Evolutionary conservation across 2,113 vertebrate genomes (phyloP), one percentile per base, ranked within the genome.

Genomic region (Helogale parvula): DNA sequence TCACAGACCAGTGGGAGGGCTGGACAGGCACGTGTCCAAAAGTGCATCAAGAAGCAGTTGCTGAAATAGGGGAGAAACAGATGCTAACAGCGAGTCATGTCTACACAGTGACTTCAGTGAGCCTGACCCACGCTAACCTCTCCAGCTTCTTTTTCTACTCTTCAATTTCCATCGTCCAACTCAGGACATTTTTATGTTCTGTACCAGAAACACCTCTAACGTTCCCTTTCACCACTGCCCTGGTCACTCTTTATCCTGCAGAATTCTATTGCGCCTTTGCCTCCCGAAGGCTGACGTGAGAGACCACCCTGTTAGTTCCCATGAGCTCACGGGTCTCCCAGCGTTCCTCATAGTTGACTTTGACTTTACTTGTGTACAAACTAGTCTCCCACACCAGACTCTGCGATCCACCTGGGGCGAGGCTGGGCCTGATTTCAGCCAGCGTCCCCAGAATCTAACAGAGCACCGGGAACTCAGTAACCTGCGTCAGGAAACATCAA

Each of bases 251-350:
- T 83, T 41, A 66, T 21, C 47, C 50, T 76, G n/a, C 23, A 65
- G 50, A 45, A 27, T 57, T 66, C 41, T 29, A 11, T 7, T 35
- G 60, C 76, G 63, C 17, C 19, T 0, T 45, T 2, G 13, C 10
- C 21, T 74, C 47, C 33, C 29, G 6, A 14, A 88, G 23, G 10
- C 27, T 68, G 76, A 41, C 23, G 17, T 57, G 3, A 63, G 68
- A 85, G 38, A 3, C 31, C 19, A n/a, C 12, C 31, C 10, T 50
- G 10, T 35, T 3, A 16, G 52, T 21, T 52, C 13, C 1, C 72
- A 17, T 0, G 0, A 7, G 33, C 7, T n/a, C 10, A 6, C 65
- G 14, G n/a, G 76, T 60, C 31, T 86, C 10, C 33, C 29, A 9
- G 19, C 8, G 5, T 38, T 33, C 2, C 1, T 2, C 10, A 21